phyloP scores from a whole-genome alignment of 2,113 vertebrate genomes.

The Ancistrus triradiatus region DNA sequence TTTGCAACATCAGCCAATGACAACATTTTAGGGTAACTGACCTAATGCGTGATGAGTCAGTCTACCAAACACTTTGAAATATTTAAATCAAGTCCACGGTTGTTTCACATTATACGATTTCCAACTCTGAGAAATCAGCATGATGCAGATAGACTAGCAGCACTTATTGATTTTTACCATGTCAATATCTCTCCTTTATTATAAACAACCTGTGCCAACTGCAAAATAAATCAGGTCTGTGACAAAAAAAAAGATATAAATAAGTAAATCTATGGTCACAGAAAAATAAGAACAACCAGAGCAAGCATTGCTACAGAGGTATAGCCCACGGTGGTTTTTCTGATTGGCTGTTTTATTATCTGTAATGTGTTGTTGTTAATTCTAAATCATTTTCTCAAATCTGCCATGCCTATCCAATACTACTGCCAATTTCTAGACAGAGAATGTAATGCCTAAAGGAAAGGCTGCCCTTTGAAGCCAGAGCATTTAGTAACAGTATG shows the following conservation, averaged over 20 bases:
- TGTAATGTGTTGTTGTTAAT: not conserved
- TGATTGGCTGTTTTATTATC: not conserved
- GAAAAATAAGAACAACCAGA: too few species aligned
- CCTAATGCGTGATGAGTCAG: slow-evolving; percentile 30
- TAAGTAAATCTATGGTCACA: slow-evolving; percentile 28
- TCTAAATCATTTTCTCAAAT: slow-evolving; percentile 13
- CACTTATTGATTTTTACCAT: slow-evolving; percentile 33
- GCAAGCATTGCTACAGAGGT: not conserved
- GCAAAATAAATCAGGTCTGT: slow-evolving; percentile 13
- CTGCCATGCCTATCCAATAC: slow-evolving; percentile 14
- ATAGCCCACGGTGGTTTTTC: slow-evolving; percentile 7
- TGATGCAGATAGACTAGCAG: slow-evolving; percentile 14
- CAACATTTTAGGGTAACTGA: slow-evolving; percentile 36
- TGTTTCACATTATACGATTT: slow-evolving; percentile 42
- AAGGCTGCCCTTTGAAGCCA: slow-evolving; percentile 15
- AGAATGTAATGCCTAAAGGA: slow-evolving; percentile 12
- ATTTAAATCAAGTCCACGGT: slow-evolving; percentile 25
- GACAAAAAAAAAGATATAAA: slow-evolving; percentile 26
- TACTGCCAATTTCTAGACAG: slow-evolving; percentile 1
- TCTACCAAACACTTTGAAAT: slow-evolving; percentile 21
- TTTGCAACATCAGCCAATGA: too few species aligned
- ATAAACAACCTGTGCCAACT: slow-evolving; percentile 27
- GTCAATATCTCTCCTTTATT: slow-evolving; percentile 36
- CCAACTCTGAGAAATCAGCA: slow-evolving; percentile 18
- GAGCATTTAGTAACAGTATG: slow-evolving; percentile 33